phyloP scores from a whole-genome alignment of 2,888 invertebrate genomes.

The Cepaea hortensis region DNA sequence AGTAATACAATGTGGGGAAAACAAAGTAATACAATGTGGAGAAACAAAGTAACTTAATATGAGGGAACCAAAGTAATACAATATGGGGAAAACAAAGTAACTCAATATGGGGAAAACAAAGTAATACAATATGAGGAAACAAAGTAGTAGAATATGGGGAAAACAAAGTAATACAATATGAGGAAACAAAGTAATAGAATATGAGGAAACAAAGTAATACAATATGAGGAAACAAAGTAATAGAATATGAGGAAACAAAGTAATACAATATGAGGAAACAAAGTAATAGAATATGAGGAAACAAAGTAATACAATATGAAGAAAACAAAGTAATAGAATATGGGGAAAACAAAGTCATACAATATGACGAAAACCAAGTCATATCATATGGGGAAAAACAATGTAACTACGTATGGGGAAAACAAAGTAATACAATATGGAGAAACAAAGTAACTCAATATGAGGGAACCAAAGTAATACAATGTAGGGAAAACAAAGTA shows the following conservation, averaged over 20 bases:
- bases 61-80: no score
- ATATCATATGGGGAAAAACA: no score
- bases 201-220: not conserved
- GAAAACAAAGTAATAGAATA: not conserved
- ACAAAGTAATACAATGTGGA: not conserved
- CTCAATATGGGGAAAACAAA: no score
- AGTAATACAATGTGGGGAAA: not conserved
- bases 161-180: no score
- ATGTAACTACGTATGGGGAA: no score
- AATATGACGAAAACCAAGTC: no score
- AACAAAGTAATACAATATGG: no score
- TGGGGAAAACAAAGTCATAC: no score
- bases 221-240: not conserved
- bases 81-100: not conserved
- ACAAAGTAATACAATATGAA: not conserved
- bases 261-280: not conserved
- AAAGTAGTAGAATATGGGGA: not conserved
- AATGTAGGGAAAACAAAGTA: no score
- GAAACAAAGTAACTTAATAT: not conserved
- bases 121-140: not conserved
- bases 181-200: not conserved
- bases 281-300: not conserved
- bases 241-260: not conserved
- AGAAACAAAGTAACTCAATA: no score
- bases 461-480: no score